A percentile compares a stretch with the other conserved stretches of the same genome.
These are phyloP conservation scores for Drosophila quinaria DNA, from an alignment of 2,888 invertebrate species.

Conservation along the genomic window DNA sequence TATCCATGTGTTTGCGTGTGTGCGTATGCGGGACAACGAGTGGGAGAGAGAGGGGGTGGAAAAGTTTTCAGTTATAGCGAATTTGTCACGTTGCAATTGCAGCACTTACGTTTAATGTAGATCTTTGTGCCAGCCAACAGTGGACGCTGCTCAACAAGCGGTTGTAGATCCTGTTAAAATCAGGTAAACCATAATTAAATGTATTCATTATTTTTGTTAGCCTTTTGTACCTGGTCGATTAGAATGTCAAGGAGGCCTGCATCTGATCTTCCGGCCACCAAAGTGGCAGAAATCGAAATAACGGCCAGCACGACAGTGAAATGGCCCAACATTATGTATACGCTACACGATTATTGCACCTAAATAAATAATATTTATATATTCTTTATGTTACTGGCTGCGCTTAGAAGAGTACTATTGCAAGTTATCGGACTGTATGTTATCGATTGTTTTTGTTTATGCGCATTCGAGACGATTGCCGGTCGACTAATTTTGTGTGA, in stretches of 20 bases:
- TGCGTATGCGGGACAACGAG: background rate
- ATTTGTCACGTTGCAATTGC: conserved; percentile 46
- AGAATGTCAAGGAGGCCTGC: conserved; percentile 57
- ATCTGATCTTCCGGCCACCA: conserved; percentile 58
- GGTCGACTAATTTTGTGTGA: conserved; percentile 16
- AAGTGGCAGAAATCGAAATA: conserved; percentile 24
- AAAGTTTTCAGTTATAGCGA: conserved; percentile 38
- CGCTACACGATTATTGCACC: conserved; percentile 31
- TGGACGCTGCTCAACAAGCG: conserved; percentile 86
- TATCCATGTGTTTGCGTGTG: background rate
- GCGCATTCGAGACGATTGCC: conserved; percentile 33
- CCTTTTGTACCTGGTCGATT: conserved; percentile 57
- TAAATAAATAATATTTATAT: conserved; percentile 60
- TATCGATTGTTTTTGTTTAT: conserved; percentile 44
- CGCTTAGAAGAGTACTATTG: conserved; percentile 60
- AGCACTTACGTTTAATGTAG: conserved; percentile 88
- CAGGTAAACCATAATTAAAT: background rate
- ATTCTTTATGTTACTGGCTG: conserved; percentile 45
- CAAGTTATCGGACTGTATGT: conserved; percentile 27
- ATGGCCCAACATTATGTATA: conserved; percentile 42
- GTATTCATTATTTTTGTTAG: conserved; percentile 15
- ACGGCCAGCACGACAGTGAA: conserved; percentile 54
- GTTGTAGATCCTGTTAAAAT: conserved; percentile 64
- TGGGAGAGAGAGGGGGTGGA: background rate
- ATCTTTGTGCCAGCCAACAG: conserved; percentile 90